Percentiles rank a stretch among this genome's conserved stretches.
These are phyloP conservation scores for Tamandua tetradactyla DNA, from an alignment of 2,797 vertebrate genomes.

Conservation along the genomic window DNA sequence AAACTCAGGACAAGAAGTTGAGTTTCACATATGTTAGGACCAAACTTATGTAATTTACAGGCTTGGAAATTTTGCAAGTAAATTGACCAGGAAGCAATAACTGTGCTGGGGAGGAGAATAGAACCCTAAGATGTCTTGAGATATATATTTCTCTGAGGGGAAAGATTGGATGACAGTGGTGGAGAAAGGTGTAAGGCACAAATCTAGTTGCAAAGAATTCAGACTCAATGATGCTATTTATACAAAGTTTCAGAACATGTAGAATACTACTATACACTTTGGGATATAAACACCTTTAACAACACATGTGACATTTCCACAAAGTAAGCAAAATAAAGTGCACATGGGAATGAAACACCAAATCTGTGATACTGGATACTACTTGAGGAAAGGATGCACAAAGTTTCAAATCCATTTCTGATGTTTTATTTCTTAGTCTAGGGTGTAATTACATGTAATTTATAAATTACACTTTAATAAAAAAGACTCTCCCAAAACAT, in stretches of 20 bases:
- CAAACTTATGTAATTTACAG: background rate
- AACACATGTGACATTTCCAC: background rate
- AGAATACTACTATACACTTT: background rate
- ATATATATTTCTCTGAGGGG: background rate
- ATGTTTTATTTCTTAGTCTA: background rate
- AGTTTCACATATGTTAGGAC: background rate
- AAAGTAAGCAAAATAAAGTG: background rate
- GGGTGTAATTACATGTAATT: background rate
- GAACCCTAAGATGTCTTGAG: background rate
- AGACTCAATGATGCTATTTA: background rate
- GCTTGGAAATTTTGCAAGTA: background rate
- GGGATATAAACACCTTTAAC: slow-evolving; percentile 7
- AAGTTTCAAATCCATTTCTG: background rate
- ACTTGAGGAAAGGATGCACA: background rate
- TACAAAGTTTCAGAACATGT: background rate
- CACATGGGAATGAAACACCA: background rate
- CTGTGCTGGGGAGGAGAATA: background rate
- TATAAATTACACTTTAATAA: background rate
- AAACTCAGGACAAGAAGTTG: background rate
- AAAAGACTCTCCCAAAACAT: background rate
- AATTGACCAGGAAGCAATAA: background rate
- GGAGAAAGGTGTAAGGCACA: background rate
- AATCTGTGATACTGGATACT: background rate
- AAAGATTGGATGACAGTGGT: background rate
- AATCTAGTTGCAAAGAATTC: background rate